Evolutionary conservation across 1,140 invertebrate species (phyloP), one percentile per base, ranked within the genome.

Genomic region (Acromyrmex heyeri): DNA sequence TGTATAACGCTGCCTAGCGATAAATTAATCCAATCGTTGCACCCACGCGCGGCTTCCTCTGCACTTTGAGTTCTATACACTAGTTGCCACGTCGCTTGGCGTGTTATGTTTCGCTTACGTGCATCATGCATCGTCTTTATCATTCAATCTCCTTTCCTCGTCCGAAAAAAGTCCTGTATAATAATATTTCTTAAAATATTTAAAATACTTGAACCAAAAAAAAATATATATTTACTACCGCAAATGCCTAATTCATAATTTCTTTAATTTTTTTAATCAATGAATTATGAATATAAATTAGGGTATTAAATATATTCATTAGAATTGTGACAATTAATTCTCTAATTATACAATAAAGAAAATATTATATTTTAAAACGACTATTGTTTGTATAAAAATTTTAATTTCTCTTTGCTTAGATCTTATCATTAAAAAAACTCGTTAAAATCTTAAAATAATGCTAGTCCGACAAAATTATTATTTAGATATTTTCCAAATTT

Each of bases 11-110:
- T 90, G 78, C 86, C 90, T 61, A 86, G 77, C 89, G 91, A 93
- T 93, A 93, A 93, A 93, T 93, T 92, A 92, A 93, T 92, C 88
- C 91, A 87, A 91, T 92, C 89, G 85, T 88, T 76, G 86, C 86
- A 79, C 86, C 85, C 86, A 90, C 90, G 88, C 87, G 57, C 78
- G 75, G 55, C 73, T 89, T 73, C 76, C 81, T 86, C 61, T 72
- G 50, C 53, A 10, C 65, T 83, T 72, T n/a, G 38, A 81, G 57
- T 55, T 18, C 50, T 21, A 38, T 76, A 24, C 4, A 64, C 38
- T 59, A 44, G 55, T 61, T 82, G 79, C 24, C 55, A 62, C 55
- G 70, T 73, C 34, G 21, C 64, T 16, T 27, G 18, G 27, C 77
- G 48, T 30, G 55, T 73, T 50, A 59, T 75, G 55, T 62, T 83